Evolutionary conservation across 1,140 invertebrate genomes (phyloP), one percentile per base, ranked within the genome.

Genomic region (Diorhabda elongata): DNA sequence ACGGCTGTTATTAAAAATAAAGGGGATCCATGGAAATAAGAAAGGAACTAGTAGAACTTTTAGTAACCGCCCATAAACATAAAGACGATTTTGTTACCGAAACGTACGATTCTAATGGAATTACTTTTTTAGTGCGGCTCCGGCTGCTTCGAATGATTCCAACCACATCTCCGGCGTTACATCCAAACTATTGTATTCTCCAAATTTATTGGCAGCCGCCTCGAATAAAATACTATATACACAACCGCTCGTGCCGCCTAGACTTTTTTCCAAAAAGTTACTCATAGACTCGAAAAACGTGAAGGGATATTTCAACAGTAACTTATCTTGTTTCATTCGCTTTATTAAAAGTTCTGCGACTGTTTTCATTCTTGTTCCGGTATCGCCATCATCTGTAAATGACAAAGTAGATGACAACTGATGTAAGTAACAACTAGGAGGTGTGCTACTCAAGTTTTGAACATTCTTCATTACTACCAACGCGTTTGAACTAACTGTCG

Each of bases 301-400:
- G 60, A 75, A 78, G 0, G 79, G 77, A 58, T 73, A 74, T 9
- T 58, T 61, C 6, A 72, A 69, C 8, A 72, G 72, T 6, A 80
- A 58, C 66, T 73, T 76, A 8, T 74, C 70, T 42, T 66, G 66
- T 42, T 69, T 72, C 7, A 78, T 43, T 42, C 73, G 70, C 52
- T 70, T 71, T 5, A 79, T 77, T 66, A 84, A 75, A 8, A 77
- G 81, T 76, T 83, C 77, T n/a, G 87, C 85, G 4, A 84, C 86
- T n/a, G 75, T 74, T 26, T 82, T 80, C 61, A 91, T 77, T 45
- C 85, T 87, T 8, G 83, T 85, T 4, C 91, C 90, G 79, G 86
- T 89, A 77, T 91, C 87, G 2, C 88, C 87, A 79, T 89, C 87
- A 9, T 68, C 73, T 69, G 43, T 45, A 72, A 71, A 61, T 58